Conservation (phyloP, 2,888 invertebrate species). For the Diplolepis rosae region DNA sequence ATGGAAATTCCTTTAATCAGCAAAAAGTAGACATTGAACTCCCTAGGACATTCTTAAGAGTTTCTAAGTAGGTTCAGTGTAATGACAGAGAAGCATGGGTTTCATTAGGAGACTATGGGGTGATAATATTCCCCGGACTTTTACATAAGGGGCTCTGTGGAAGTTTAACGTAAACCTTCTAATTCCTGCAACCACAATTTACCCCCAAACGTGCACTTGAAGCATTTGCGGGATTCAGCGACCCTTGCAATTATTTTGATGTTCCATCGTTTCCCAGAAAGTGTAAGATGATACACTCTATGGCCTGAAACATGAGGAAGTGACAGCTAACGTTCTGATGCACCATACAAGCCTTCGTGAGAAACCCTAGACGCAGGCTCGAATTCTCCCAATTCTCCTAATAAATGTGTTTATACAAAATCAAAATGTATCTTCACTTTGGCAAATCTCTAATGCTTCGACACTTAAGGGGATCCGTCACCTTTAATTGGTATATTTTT, state of each 20-base stretch:
- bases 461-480: no score
- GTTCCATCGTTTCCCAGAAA: conserved; percentile 22
- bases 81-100: background rate
- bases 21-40: no score
- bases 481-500: no score
- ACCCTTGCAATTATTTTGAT: conserved; percentile 27
- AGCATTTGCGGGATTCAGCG: conserved; percentile 15
- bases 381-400: background rate
- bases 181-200: conserved; percentile 20
- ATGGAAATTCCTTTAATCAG: no score
- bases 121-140: background rate
- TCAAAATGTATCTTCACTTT: background rate
- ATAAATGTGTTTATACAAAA: background rate
- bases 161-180: conserved; percentile 18
- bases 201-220: conserved; percentile 21
- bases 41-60: no score
- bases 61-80: no score
- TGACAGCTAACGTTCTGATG: conserved; percentile 21
- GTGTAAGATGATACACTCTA: conserved; percentile 21
- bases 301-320: conserved; percentile 23
- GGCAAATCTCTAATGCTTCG: background rate
- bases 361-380: conserved; percentile 14
- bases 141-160: background rate
- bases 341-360: conserved; percentile 5
- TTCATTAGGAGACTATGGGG: background rate